phyloP scores from a whole-genome alignment of 2,888 invertebrate species.

The Keiferia lycopersicella region DNA sequence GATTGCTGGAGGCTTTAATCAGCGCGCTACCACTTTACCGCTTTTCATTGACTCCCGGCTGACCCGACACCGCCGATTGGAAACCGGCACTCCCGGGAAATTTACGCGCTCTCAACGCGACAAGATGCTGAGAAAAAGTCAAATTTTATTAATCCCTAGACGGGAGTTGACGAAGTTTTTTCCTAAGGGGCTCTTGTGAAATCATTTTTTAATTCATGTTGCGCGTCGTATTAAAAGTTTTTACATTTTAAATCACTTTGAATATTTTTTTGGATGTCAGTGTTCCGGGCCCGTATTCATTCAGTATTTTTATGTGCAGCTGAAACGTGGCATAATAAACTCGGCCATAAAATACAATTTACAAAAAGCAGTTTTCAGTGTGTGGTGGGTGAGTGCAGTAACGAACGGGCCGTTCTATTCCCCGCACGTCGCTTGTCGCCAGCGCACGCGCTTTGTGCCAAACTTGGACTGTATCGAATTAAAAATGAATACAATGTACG shows the following conservation, averaged over 20 bases:
- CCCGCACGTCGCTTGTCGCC: constrained; percentile 46
- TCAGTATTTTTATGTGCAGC: background rate
- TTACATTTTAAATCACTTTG: constrained; percentile 11
- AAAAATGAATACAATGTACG: constrained; percentile 59
- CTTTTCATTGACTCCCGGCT: constrained; percentile 78
- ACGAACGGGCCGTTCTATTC: constrained; percentile 39
- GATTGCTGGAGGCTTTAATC: constrained; percentile 81
- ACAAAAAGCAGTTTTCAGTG: constrained; percentile 13
- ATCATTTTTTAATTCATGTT: constrained; percentile 22
- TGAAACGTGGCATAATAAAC: constrained; percentile 14
- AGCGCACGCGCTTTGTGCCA: constrained; percentile 55
- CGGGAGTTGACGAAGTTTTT: constrained; percentile 34
- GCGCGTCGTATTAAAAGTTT: constrained; percentile 11
- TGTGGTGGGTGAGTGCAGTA: constrained; percentile 11
- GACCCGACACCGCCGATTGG: constrained; percentile 73
- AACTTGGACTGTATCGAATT: constrained; percentile 64
- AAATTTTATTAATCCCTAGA: constrained; percentile 47
- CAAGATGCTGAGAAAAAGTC: constrained; percentile 40
- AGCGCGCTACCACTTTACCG: constrained; percentile 78
- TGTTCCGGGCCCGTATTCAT: background rate
- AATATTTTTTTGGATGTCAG: background rate
- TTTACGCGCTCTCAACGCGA: constrained; percentile 61
- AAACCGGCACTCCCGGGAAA: constrained; percentile 71
- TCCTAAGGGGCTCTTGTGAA: constrained; percentile 20
- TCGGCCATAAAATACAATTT: constrained; percentile 17